Evolutionary conservation across 1,140 invertebrate species (phyloP).

Genomic region (Pseudomyrmex gracilis): DNA sequence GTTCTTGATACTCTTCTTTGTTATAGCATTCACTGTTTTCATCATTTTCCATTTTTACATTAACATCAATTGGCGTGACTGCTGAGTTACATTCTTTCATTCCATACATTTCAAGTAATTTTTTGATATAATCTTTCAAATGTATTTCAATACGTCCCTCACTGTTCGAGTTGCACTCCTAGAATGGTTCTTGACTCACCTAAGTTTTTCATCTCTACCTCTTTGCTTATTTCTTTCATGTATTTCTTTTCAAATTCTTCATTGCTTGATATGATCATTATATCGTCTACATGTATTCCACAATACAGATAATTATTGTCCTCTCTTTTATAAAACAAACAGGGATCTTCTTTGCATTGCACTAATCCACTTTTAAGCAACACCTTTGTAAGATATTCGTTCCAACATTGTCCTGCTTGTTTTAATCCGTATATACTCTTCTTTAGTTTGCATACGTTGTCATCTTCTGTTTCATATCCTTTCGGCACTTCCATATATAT

Average conservation of each 20-base stretch:
- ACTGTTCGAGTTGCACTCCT: conserved; percentile 16
- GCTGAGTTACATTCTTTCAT: conserved; percentile 28
- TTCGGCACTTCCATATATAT: conserved; percentile 46
- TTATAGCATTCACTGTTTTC: neutral
- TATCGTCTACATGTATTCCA: conserved; percentile 41
- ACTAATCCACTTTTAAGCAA: neutral
- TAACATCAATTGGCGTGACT: conserved; percentile 17
- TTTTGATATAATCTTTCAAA: conserved; percentile 11
- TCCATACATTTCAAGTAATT: conserved; percentile 4
- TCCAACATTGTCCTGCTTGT: conserved; percentile 37
- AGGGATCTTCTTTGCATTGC: conserved; percentile 19
- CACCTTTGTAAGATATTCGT: neutral
- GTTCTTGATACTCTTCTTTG: neutral
- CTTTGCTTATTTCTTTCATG: neutral
- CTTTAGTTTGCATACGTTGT: conserved; percentile 25
- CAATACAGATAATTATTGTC: neutral
- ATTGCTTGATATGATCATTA: neutral
- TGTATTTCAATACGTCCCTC: neutral
- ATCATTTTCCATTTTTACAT: no score
- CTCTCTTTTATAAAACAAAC: conserved; percentile 9
- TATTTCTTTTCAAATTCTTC: neutral
- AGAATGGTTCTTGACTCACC: conserved; percentile 13
- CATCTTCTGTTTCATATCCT: neutral
- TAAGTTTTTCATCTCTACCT: conserved; percentile 18
- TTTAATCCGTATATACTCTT: conserved; percentile 42